Conservation (phyloP, 2,113 vertebrate species). For the Electrona antarctica region DNA sequence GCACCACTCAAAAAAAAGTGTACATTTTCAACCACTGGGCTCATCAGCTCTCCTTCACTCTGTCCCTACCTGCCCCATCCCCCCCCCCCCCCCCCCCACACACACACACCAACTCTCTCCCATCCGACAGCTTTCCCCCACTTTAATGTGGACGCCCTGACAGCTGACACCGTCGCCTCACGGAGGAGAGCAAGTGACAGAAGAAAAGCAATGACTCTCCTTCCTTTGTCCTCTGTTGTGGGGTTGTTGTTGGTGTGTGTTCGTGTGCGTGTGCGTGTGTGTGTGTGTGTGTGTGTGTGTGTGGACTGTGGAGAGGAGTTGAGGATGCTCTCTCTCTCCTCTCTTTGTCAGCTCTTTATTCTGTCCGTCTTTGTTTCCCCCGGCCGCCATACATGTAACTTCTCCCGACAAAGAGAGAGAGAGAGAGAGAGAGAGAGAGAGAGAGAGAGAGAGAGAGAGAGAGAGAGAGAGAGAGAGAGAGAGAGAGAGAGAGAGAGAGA, state of each 20-base stretch:
- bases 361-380: slow-evolving; percentile 49
- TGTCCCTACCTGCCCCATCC: slow-evolving; percentile 3
- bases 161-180: slow-evolving; percentile 44
- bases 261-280: neutral
- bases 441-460: too few relatives aligned
- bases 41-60: neutral
- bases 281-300: slow-evolving; percentile 16
- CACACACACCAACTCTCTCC: slow-evolving; percentile 23
- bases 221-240: slow-evolving; percentile 63
- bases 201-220: slow-evolving; percentile 62
- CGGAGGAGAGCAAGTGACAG: slow-evolving; percentile 63
- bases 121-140: slow-evolving; percentile 44
- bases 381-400: slow-evolving; percentile 49
- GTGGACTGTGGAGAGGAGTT: slow-evolving; percentile 32
- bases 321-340: slow-evolving; percentile 48
- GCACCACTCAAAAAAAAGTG: too few relatives aligned
- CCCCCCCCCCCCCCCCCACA: slow-evolving; percentile 28
- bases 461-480: slow-evolving; percentile 1
- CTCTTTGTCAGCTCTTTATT: slow-evolving; percentile 64
- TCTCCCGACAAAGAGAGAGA: slow-evolving; percentile 23
- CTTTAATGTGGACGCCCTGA: slow-evolving; percentile 59
- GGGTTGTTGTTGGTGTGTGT: slow-evolving; percentile 32
- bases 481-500: neutral
- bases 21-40: too few relatives aligned
- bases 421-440: neutral